Conservation (phyloP, 2,888 invertebrate genomes). For the Amblyteles armatorius region DNA sequence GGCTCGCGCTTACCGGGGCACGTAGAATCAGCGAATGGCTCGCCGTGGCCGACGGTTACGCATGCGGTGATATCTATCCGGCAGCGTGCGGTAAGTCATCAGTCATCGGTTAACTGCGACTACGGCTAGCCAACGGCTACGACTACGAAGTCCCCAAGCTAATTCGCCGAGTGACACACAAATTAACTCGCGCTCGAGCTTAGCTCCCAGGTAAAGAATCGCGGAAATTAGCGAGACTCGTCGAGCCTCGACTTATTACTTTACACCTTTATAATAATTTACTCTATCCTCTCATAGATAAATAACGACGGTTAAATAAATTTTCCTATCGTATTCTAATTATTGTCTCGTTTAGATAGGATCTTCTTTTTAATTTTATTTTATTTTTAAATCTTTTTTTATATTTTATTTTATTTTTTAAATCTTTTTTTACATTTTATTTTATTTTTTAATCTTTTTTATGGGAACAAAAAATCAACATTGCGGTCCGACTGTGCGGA, state of each 20-base stretch:
- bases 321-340: neutral
- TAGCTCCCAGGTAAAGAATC: constrained; percentile 38
- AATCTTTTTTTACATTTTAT: neutral
- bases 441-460: neutral
- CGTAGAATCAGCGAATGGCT: neutral
- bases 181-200: constrained; percentile 52
- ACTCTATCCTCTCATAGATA: neutral
- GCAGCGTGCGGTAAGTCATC: constrained; percentile 46
- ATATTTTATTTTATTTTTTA: too few relatives aligned
- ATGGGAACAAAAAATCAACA: neutral
- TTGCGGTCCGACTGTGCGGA: neutral
- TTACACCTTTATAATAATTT: too few relatives aligned
- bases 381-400: neutral
- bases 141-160: neutral
- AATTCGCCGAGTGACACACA: constrained; percentile 37
- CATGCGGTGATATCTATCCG: constrained; percentile 24
- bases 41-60: constrained; percentile 5
- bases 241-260: constrained; percentile 10
- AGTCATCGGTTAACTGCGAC: constrained; percentile 32
- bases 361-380: neutral
- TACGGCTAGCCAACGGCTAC: constrained; percentile 13
- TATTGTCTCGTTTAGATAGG: too few relatives aligned
- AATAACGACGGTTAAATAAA: neutral
- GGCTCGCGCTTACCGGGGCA: neutral
- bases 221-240: constrained; percentile 50